Percentiles rank a stretch among this genome's conserved stretches.
phyloP scores from a whole-genome alignment of 2,797 vertebrate genomes.

The Tympanoctomys barrerae region DNA sequence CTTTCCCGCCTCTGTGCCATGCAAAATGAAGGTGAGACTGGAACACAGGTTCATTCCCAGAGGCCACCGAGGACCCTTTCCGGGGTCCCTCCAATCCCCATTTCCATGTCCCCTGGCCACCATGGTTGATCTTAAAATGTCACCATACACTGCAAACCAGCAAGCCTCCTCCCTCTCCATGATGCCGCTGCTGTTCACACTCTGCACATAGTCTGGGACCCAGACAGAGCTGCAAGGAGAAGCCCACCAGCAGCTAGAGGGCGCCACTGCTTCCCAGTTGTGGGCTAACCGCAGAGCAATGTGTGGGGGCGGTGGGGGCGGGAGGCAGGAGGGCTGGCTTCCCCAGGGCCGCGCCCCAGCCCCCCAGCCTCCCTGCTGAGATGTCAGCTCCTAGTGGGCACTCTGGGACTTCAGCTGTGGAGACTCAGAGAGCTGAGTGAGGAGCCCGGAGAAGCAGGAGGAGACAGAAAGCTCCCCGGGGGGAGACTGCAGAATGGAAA shows the following conservation, averaged over 20 bases:
- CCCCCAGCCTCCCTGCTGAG: background rate
- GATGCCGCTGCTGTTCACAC: background rate
- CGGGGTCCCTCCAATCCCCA: accelerated
- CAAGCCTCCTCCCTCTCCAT: background rate
- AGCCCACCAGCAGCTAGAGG: too few species aligned
- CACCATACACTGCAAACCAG: accelerated
- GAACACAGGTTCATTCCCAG: accelerated
- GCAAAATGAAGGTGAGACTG: accelerated
- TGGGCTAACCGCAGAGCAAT: accelerated
- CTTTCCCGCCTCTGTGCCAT: accelerated
- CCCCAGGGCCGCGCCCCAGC: background rate
- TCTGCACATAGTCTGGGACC: too few species aligned
- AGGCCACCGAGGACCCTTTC: background rate
- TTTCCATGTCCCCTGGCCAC: background rate
- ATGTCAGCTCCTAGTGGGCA: background rate
- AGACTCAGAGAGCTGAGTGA: background rate
- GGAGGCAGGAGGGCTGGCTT: accelerated
- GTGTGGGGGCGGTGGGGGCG: accelerated
- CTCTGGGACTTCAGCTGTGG: background rate
- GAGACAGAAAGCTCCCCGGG: accelerated
- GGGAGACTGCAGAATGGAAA: background rate
- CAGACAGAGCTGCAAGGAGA: background rate
- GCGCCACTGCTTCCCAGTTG: accelerated
- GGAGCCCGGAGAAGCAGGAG: background rate
- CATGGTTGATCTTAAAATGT: background rate